Conservation (phyloP, 2,888 invertebrate genomes). For the Drosophila infuscata region DNA sequence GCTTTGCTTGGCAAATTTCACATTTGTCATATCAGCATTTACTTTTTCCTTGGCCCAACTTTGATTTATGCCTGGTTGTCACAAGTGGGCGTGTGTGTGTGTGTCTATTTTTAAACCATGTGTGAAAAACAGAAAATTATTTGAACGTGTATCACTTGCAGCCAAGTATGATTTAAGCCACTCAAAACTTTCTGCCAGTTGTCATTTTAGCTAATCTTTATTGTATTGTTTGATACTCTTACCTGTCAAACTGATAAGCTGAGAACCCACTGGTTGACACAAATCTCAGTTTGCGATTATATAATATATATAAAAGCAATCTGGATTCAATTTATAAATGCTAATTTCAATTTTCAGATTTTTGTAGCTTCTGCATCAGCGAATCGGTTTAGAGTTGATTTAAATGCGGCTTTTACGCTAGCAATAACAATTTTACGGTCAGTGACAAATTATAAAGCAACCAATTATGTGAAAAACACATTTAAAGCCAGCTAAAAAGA, state of each 20-base stretch:
- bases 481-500: background rate
- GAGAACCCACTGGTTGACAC: background rate
- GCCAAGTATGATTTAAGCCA: constrained; percentile 12
- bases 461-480: background rate
- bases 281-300: constrained; percentile 1
- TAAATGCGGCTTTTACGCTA: background rate
- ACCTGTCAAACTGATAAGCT: constrained; percentile 30
- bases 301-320: background rate
- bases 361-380: background rate
- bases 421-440: background rate
- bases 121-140: constrained; percentile 13
- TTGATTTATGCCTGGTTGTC: constrained; percentile 44
- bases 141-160: constrained; percentile 1
- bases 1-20: constrained; percentile 26
- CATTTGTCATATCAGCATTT: constrained; percentile 58
- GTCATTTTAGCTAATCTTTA: constrained; percentile 8
- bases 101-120: constrained; percentile 10
- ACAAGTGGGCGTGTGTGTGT: background rate
- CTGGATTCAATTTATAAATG: background rate
- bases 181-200: constrained; percentile 29
- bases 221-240: constrained; percentile 13
- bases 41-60: constrained; percentile 21
- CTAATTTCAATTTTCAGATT: background rate
- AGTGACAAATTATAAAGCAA: background rate
- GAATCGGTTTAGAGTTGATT: background rate